These are phyloP conservation scores for Drosophila auraria DNA, from an alignment of 1,140 invertebrate species.

Conservation along the genomic window DNA sequence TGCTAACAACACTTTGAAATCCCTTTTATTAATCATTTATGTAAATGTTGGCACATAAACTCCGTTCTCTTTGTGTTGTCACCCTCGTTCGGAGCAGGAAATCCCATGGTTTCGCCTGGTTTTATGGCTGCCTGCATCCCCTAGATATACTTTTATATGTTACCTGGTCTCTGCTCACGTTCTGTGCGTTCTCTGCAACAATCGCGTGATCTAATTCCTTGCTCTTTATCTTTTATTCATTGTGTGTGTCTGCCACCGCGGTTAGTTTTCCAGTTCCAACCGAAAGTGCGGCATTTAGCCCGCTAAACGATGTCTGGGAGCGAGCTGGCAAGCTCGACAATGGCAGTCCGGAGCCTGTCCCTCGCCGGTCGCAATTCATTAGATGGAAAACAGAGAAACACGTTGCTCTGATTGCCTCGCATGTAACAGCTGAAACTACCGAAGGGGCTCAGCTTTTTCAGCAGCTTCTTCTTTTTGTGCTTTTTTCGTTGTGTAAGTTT, in stretches of 20 bases:
- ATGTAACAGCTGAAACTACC: slow-evolving; percentile 46
- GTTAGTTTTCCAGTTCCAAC: slow-evolving; percentile 25
- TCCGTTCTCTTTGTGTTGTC: slow-evolving; percentile 15
- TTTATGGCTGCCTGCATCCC: slow-evolving; percentile 11
- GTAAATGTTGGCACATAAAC: slow-evolving; percentile 1
- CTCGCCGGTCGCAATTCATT: slow-evolving; percentile 58
- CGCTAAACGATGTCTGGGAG: slow-evolving; percentile 36
- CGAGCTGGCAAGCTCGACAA: slow-evolving; percentile 13
- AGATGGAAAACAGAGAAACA: slow-evolving; percentile 55
- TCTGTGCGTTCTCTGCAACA: slow-evolving; percentile 27
- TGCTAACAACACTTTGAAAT: background rate
- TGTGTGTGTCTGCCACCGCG: slow-evolving; percentile 21
- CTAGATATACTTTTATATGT: slow-evolving; percentile 3
- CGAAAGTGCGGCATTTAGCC: slow-evolving; percentile 47
- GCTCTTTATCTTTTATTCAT: slow-evolving; percentile 51
- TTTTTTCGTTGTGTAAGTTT: slow-evolving; percentile 38
- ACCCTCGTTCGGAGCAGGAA: slow-evolving; percentile 22
- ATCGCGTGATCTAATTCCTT: slow-evolving; percentile 45
- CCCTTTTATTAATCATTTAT: slow-evolving; percentile 17
- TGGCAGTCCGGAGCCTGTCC: slow-evolving; percentile 11
- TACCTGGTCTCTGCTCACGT: slow-evolving; percentile 15
- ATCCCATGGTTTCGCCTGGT: background rate
- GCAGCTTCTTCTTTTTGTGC: slow-evolving; percentile 46
- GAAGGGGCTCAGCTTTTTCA: slow-evolving; percentile 51
- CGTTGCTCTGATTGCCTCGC: slow-evolving; percentile 61